Conservation (phyloP, 2,113 vertebrate genomes). For the Terrapene triunguis region DNA sequence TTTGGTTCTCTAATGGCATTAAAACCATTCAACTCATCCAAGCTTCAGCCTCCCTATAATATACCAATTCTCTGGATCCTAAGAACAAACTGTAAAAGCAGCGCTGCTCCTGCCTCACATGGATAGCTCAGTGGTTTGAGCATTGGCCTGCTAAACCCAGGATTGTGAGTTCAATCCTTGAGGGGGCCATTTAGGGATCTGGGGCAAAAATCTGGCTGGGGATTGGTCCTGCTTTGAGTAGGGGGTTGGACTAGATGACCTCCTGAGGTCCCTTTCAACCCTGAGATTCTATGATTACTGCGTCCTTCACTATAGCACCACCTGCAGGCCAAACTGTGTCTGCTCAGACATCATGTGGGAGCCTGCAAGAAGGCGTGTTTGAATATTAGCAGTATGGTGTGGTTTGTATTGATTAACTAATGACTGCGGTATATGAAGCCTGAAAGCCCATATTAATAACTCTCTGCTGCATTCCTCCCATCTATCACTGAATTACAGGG, state of each 20-base stretch:
- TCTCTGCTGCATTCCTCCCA: slow-evolving; percentile 30
- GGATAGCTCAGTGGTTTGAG: too few relatives aligned
- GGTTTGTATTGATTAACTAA: slow-evolving; percentile 58
- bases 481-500: slow-evolving; percentile 57
- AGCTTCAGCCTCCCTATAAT: fast-evolving
- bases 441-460: slow-evolving; percentile 61
- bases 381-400: neutral
- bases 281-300: too few relatives aligned
- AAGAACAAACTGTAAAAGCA: neutral
- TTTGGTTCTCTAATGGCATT: neutral
- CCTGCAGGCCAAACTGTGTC: neutral
- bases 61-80: fast-evolving
- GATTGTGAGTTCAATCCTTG: too few relatives aligned
- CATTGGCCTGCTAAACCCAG: too few relatives aligned
- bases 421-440: slow-evolving; percentile 52
- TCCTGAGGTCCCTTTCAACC: too few relatives aligned
- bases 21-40: neutral
- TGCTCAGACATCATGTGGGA: neutral
- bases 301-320: neutral
- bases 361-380: neutral
- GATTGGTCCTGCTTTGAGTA: too few relatives aligned
- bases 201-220: too few relatives aligned
- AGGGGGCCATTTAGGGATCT: too few relatives aligned
- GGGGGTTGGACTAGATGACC: too few relatives aligned
- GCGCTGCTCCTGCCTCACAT: fast-evolving